phyloP scores from a whole-genome alignment of 2,797 vertebrate genomes.

The Ibycter americanus region DNA sequence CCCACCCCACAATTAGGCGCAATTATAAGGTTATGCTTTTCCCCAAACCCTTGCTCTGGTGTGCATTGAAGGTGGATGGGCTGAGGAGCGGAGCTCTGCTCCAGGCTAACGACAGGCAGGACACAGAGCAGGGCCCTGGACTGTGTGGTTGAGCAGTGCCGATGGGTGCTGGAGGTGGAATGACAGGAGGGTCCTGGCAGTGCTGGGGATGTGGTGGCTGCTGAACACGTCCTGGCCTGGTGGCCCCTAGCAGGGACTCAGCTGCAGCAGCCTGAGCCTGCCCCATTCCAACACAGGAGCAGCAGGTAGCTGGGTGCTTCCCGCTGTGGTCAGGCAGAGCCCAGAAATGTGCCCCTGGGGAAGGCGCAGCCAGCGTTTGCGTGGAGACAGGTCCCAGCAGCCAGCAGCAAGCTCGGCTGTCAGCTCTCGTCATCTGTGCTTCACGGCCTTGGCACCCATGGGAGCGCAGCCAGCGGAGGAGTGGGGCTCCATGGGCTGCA shows the following conservation, averaged over 20 bases:
- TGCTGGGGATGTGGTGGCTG: neutral
- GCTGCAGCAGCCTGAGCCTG: neutral
- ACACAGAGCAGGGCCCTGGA: neutral
- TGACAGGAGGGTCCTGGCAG: neutral
- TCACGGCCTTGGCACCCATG: neutral
- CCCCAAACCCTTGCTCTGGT: neutral
- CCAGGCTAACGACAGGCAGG: fast-evolving
- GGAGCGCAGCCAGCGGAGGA: neutral
- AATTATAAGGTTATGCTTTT: neutral
- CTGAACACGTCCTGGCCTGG: neutral
- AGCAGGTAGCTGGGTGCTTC: neutral
- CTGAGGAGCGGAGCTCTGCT: neutral
- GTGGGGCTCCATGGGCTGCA: neutral
- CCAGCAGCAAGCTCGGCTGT: fast-evolving
- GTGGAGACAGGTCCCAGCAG: neutral
- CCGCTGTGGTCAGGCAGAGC: neutral
- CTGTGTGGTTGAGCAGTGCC: fast-evolving
- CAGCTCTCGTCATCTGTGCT: neutral
- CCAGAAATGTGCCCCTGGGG: neutral
- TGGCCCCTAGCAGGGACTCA: neutral
- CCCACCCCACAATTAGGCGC: neutral
- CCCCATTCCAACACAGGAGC: neutral
- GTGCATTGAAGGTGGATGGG: neutral
- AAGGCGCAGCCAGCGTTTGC: neutral
- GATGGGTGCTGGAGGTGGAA: neutral